These are phyloP conservation scores for Alloplasta piceator DNA, from an alignment of 2,888 invertebrate genomes.

Conservation along the genomic window DNA sequence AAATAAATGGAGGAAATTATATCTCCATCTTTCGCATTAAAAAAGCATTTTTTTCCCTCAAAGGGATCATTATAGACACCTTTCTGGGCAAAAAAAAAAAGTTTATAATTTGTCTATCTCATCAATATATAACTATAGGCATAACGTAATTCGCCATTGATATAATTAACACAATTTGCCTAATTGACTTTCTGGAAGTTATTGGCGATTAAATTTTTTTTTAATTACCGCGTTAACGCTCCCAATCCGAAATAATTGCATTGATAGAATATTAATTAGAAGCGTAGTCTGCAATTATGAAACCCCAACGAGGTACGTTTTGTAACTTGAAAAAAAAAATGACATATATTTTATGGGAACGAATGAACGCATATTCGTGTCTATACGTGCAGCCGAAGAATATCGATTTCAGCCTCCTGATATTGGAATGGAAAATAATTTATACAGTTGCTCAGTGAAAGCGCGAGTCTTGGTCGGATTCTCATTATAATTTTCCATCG, in stretches of 20 bases:
- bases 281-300: constrained; percentile 37
- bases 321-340: constrained; percentile 7
- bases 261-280: constrained; percentile 59
- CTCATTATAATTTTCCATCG: constrained; percentile 46
- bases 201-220: constrained; percentile 67
- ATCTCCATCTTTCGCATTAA: too few relatives aligned
- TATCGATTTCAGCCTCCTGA: constrained; percentile 37
- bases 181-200: constrained; percentile 70
- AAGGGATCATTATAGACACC: too few relatives aligned
- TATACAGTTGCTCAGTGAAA: constrained; percentile 28
- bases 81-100: too few relatives aligned
- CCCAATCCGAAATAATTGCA: constrained; percentile 22
- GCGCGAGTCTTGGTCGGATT: not conserved
- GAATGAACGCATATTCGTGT: constrained; percentile 29
- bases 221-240: constrained; percentile 12
- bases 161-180: constrained; percentile 69
- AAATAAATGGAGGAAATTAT: too few relatives aligned
- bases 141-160: constrained; percentile 60
- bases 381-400: not conserved
- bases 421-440: constrained; percentile 53
- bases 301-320: constrained; percentile 23
- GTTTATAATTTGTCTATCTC: not conserved
- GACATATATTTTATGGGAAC: too few relatives aligned
- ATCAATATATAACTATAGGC: not conserved
- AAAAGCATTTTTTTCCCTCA: too few relatives aligned